A percentile compares a stretch with the other conserved stretches of the same genome.
Evolutionary conservation across 2,888 invertebrate genomes (phyloP).

Genomic region (Vannuccia rotundouncinata): DNA sequence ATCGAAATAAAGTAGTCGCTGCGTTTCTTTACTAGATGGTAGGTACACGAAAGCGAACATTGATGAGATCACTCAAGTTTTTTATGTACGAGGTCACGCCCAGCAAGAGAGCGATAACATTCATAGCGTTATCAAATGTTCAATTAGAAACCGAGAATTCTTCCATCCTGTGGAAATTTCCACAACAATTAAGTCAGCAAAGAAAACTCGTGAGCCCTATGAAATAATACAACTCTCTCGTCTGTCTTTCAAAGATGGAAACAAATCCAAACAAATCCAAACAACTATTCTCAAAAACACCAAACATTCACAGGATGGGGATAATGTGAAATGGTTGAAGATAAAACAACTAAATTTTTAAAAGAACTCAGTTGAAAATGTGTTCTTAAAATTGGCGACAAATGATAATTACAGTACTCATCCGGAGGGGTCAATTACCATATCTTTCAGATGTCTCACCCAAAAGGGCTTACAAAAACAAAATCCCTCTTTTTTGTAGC

Average conservation of each 20-base stretch:
- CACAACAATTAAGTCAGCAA: constrained; percentile 7
- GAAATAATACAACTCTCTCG: constrained; percentile 24
- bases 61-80: not conserved
- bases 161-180: constrained; percentile 19
- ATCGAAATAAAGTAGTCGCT: constrained; percentile 11
- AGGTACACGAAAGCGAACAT: not conserved
- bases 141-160: not conserved
- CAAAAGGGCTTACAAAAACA: constrained; percentile 10
- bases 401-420: not conserved
- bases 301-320: not conserved
- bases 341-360: not conserved
- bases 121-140: constrained; percentile 6
- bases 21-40: constrained; percentile 6
- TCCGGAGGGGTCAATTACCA: not conserved
- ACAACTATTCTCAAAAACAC: not conserved
- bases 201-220: constrained; percentile 8
- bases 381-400: not conserved
- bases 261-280: not conserved
- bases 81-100: constrained; percentile 1
- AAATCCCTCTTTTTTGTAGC: not conserved
- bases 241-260: too few species aligned
- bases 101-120: constrained; percentile 22
- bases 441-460: constrained; percentile 1
- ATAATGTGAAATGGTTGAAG: not conserved
- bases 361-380: not conserved